phyloP scores from a whole-genome alignment of 1,140 invertebrate genomes.

The Lasioglossum baleicum region DNA sequence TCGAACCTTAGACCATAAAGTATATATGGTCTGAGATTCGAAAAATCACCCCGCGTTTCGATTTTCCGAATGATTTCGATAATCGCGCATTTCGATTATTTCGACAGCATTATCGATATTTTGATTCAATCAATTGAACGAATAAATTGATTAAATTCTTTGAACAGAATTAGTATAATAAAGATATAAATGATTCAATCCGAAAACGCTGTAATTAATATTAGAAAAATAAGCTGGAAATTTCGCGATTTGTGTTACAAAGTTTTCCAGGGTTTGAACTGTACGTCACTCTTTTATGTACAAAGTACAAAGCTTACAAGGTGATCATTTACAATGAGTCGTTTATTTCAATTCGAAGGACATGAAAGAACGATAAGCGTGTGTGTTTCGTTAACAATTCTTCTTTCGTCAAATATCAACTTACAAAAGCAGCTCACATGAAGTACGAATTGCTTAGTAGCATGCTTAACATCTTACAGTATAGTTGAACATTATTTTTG shows the following conservation, averaged over 20 bases:
- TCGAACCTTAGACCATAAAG: too few relatives aligned
- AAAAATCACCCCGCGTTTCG: too few relatives aligned
- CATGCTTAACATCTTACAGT: background rate
- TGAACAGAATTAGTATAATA: background rate
- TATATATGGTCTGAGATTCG: too few relatives aligned
- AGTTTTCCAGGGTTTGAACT: background rate
- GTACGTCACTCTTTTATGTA: background rate
- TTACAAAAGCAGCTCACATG: background rate
- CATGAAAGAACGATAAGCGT: background rate
- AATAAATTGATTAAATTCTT: too few relatives aligned
- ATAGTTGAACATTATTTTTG: background rate
- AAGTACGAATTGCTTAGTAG: background rate
- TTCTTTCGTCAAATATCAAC: background rate
- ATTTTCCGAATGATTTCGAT: too few relatives aligned
- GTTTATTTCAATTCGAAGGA: background rate
- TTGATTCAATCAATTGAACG: too few relatives aligned
- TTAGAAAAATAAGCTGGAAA: background rate
- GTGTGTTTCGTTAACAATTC: background rate
- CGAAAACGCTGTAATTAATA: background rate
- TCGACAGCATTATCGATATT: background rate
- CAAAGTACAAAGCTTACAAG: slow-evolving; percentile 18
- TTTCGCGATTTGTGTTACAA: background rate
- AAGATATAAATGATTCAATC: background rate
- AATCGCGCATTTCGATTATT: too few relatives aligned
- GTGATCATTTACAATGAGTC: background rate